Evolutionary conservation across 2,113 vertebrate genomes (phyloP), one percentile per base, ranked within the genome.

Genomic region (Rhabdomys dilectus): DNA sequence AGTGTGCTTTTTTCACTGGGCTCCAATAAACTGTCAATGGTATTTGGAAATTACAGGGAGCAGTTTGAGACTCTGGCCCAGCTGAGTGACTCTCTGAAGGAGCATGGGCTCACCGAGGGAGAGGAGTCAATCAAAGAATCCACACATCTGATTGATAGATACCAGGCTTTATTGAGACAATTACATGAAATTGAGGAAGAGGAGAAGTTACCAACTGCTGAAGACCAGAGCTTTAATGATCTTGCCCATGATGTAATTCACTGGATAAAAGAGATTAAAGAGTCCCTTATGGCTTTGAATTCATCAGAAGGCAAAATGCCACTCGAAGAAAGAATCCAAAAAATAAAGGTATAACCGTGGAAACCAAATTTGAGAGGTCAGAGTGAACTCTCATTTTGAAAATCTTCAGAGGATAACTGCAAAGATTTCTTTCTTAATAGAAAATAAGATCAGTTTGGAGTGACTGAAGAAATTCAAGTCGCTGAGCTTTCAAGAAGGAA

Each of bases 231-330:
- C 80, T 98, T 98, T 96, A 95, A 98, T 95, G 98, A 98, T 77
- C 95, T 98, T 86, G 97, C 93, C 34, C 97, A 93, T 62, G 98
- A 98, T 95, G 95, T 98, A 62, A 97, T 98, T 96, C 97, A 86
- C 8, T 98, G 98, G 88, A 98, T 99, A 96, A 97, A 94, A 88
- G 98, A 96, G 31, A 98, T 98, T 0, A 97, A 98, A 95, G 98
- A 98, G 24, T 97, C 98, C 26, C 87, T 98, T 60, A 97, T 95
- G 96, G 96, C 97, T 92, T 75, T 98, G 96, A 98, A 91, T 68
- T 98, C 97, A 81, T 96, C 96, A 29, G 98, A 97, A 98, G 97
- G 77, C 68, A 93, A 98, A 90, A 97, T 98, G 96, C 85, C 98
- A 1, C 94, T 98, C 51, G 97, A 98, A 0, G 75, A 98, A 97